Evolutionary conservation across 2,113 vertebrate species (phyloP).

Genomic region (Oreamnos americanus): DNA sequence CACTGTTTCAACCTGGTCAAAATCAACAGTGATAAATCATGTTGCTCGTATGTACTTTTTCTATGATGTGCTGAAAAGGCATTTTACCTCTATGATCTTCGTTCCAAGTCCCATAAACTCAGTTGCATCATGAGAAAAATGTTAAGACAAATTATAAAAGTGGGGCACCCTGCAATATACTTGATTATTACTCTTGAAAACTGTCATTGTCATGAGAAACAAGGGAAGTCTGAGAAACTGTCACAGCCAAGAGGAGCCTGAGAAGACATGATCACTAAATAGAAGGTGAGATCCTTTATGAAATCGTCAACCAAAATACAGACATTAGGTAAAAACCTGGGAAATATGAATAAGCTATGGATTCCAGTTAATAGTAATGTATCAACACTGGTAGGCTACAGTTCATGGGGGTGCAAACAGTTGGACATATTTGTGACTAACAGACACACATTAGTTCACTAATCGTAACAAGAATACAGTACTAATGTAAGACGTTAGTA

Average conservation of each 20-base stretch:
- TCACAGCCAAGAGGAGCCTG: neutral
- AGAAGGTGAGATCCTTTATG: neutral
- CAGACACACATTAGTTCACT: neutral
- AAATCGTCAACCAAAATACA: neutral
- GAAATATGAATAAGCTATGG: neutral
- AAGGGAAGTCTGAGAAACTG: neutral
- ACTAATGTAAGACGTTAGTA: neutral
- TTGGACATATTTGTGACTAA: neutral
- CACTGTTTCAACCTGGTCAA: neutral
- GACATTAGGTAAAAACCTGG: neutral
- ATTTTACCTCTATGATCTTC: neutral
- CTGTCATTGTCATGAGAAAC: neutral
- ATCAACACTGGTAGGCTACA: neutral
- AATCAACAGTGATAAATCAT: neutral
- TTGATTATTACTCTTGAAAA: neutral
- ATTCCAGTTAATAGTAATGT: neutral
- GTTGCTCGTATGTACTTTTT: neutral
- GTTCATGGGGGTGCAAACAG: neutral
- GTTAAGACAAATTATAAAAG: neutral
- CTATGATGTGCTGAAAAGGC: neutral
- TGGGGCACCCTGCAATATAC: neutral
- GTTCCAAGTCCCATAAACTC: neutral
- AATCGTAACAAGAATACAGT: neutral
- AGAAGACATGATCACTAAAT: neutral
- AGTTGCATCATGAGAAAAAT: neutral